Evolutionary conservation across 2,797 vertebrate genomes (phyloP), one percentile per base, ranked within the genome.

Genomic region (Hephaestus fuliginosus): DNA sequence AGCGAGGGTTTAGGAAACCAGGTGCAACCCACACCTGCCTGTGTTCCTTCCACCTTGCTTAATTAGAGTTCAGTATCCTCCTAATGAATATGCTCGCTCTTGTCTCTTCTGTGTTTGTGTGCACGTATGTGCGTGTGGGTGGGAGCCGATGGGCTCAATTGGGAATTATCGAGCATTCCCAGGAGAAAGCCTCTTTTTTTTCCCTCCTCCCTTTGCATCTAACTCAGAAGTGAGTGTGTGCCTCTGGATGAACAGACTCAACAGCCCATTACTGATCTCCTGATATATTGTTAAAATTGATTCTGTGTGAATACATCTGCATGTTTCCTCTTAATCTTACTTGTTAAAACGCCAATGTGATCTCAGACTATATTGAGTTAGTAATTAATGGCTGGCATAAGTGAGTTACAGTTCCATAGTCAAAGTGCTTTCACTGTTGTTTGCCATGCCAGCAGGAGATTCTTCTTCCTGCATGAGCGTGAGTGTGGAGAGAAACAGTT

Each of bases 51-150:
- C 88, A 93, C 92, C 91, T 89, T 71, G 57, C 84, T 91, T 95
- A 95, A 95, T 95, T 95, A 93, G 93, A 94, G 94, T 93, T 95
- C 84, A 84, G 76, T 88, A 81, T 94, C 90, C 86, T 89, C 77
- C 90, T 95, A 95, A 94, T 95, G 92, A 95, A 95, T 95, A 95
- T 95, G 91, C 86, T 89, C 69, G 86, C 80, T 95, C 91, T 91
- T 83, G 82, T 94, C 88, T 92, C 80, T 41, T 77, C 58, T 86
- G 33, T 70, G 55, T 70, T 25, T 80, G 74, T 94, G 91, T 64
- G 75, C 88, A 83, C 56, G 36, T 63, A 7, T 73, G 65, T 80
- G 48, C 18, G 48, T 83, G 90, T 95, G 94, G 86, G 91, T 83
- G 89, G 91, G 84, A 89, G 88, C 68, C 61, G 76, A 81, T 83